Evolutionary conservation across 2,113 vertebrate genomes (phyloP).

Genomic region (Prinia subflava): DNA sequence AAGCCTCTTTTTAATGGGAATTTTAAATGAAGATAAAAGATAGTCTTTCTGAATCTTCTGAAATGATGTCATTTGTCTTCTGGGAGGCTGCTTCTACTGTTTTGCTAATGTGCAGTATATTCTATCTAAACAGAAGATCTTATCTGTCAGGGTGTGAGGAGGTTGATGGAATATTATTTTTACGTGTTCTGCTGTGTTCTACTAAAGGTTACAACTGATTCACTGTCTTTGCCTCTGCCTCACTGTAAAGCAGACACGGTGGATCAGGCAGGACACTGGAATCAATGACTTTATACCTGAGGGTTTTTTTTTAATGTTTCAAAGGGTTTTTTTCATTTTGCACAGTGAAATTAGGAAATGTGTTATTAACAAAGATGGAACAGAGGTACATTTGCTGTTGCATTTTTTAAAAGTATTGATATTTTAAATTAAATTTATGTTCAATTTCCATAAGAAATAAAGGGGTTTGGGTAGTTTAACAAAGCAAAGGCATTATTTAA

Average conservation of each 20-base stretch:
- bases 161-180: conserved; percentile 14
- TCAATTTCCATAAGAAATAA: not conserved
- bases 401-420: not conserved
- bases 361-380: not conserved
- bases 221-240: not conserved
- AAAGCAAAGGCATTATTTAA: not conserved
- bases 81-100: not conserved
- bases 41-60: conserved; percentile 12
- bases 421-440: not conserved
- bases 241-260: not conserved
- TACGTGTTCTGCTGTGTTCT: not conserved
- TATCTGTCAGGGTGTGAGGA: not conserved
- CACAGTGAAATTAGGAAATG: not conserved
- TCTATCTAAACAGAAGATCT: not conserved
- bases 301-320: not conserved
- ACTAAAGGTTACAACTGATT: not conserved
- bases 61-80: conserved; percentile 22
- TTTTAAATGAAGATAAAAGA: conserved; percentile 10
- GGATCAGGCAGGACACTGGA: not conserved
- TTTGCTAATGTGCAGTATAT: not conserved
- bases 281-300: not conserved
- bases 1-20: conserved; percentile 19
- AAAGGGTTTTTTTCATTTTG: not conserved
- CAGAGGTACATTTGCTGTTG: not conserved
- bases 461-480: not conserved